Evolutionary conservation across 1,140 invertebrate species (phyloP).

Genomic region (Lutraria rhynchaena): DNA sequence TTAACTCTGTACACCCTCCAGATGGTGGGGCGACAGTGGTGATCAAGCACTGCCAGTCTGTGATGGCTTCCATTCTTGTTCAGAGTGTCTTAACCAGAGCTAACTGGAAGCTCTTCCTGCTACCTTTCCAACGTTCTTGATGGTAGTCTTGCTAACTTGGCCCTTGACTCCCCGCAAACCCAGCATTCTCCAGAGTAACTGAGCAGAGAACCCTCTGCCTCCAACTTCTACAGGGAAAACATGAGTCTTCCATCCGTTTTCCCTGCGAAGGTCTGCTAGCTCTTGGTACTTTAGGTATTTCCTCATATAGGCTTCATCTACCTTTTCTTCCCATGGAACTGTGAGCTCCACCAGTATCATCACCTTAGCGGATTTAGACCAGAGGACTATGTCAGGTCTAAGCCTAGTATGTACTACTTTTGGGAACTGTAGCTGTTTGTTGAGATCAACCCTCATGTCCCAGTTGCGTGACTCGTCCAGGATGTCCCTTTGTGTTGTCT

Average conservation of each 20-base stretch:
- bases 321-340: constrained; percentile 30
- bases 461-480: constrained; percentile 1
- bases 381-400: constrained; percentile 20
- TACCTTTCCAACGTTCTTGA: background rate
- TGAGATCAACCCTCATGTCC: constrained; percentile 33
- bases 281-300: constrained; percentile 39
- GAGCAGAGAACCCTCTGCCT: constrained; percentile 58
- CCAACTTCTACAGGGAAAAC: constrained; percentile 31
- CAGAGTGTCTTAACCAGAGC: constrained; percentile 41
- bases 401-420: constrained; percentile 17
- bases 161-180: constrained; percentile 23
- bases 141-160: constrained; percentile 14
- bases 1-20: constrained; percentile 26
- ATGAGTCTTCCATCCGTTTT: too few relatives aligned
- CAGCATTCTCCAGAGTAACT: too few relatives aligned
- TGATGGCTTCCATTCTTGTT: too few relatives aligned
- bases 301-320: constrained; percentile 34
- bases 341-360: constrained; percentile 33
- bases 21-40: constrained; percentile 21
- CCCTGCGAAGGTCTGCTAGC: constrained; percentile 3
- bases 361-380: background rate
- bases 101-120: constrained; percentile 39
- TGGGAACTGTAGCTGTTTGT: constrained; percentile 46
- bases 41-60: constrained; percentile 30
- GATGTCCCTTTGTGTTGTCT: background rate